Conservation (phyloP, 2,797 vertebrate species). For the Cottoperca gobio region DNA sequence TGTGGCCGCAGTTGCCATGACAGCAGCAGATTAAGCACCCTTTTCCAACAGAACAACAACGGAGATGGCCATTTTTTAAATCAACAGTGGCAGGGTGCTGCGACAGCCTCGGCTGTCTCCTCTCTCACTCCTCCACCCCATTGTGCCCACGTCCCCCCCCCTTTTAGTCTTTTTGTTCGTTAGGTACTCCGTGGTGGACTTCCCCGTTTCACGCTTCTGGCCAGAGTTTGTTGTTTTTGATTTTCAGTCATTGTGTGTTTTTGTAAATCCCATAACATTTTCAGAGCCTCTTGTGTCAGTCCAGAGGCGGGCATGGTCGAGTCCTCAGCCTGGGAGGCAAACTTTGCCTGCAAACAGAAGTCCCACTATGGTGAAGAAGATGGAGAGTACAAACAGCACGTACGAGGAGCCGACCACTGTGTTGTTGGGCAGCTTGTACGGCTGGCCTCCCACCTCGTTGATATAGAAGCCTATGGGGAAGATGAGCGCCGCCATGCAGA, state of each 20-base stretch:
- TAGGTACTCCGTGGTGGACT: slow-evolving; percentile 59
- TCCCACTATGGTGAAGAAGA: slow-evolving; percentile 99
- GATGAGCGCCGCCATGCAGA: slow-evolving; percentile 99
- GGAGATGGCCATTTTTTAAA: slow-evolving; percentile 65
- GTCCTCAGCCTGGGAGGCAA: slow-evolving; percentile 95
- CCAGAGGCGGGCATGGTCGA: slow-evolving; percentile 56
- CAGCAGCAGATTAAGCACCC: slow-evolving; percentile 71
- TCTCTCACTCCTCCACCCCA: slow-evolving; percentile 34
- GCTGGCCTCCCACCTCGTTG: slow-evolving; percentile 98
- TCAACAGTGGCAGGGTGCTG: slow-evolving; percentile 64
- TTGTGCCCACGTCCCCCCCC: slow-evolving; percentile 45
- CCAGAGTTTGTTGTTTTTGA: slow-evolving; percentile 71
- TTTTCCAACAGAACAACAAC: slow-evolving; percentile 67
- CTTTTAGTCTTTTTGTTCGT: slow-evolving; percentile 52
- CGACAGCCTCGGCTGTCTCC: slow-evolving; percentile 47
- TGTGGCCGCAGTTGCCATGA: slow-evolving; percentile 75
- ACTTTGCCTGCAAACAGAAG: slow-evolving; percentile 99
- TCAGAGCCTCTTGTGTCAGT: slow-evolving; percentile 69
- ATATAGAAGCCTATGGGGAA: slow-evolving; percentile 99
- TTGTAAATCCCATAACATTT: slow-evolving; percentile 64
- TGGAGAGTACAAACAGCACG: slow-evolving; percentile 98
- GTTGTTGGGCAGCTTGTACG: slow-evolving; percentile 99
- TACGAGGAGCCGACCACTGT: slow-evolving; percentile 99
- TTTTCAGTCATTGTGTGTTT: slow-evolving; percentile 70
- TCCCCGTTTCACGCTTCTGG: slow-evolving; percentile 55